These are phyloP conservation scores for Heliconius nattereri DNA, from an alignment of 1,140 invertebrate species.

Conservation along the genomic window DNA sequence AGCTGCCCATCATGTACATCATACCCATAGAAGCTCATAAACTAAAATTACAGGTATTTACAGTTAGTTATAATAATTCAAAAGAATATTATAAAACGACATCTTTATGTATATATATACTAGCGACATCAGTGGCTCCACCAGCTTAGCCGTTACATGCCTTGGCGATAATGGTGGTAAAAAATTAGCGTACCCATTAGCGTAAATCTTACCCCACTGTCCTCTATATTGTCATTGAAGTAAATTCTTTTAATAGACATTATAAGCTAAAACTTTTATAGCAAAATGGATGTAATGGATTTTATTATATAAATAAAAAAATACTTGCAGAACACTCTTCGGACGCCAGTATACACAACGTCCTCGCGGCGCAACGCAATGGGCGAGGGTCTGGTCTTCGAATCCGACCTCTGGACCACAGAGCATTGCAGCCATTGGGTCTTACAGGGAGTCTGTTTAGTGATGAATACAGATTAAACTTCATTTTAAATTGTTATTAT, in stretches of 20 bases:
- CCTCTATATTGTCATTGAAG: no score
- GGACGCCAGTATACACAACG: slow-evolving; percentile 94
- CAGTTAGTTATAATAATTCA: neutral
- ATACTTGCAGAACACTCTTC: slow-evolving; percentile 87
- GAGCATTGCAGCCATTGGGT: slow-evolving; percentile 93
- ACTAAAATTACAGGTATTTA: slow-evolving; percentile 88
- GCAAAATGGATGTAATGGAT: neutral
- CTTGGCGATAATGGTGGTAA: no score
- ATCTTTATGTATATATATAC: neutral
- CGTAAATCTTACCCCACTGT: no score
- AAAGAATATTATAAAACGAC: neutral
- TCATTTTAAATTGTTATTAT: neutral
- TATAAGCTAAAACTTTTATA: no score
- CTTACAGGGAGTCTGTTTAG: slow-evolving; percentile 92
- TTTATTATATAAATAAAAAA: no score
- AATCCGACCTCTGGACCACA: slow-evolving; percentile 90
- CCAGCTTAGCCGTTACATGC: no score
- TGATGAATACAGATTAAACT: slow-evolving; percentile 88
- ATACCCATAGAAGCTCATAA: slow-evolving; percentile 92
- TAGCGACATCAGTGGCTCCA: no score
- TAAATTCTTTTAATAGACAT: no score
- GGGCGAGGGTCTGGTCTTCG: slow-evolving; percentile 94
- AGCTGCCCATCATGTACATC: slow-evolving; percentile 91
- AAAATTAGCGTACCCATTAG: no score
- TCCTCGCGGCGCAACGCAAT: slow-evolving; percentile 91